phyloP scores from a whole-genome alignment of 2,113 vertebrate species.

The Ceyx cyanopectus region DNA sequence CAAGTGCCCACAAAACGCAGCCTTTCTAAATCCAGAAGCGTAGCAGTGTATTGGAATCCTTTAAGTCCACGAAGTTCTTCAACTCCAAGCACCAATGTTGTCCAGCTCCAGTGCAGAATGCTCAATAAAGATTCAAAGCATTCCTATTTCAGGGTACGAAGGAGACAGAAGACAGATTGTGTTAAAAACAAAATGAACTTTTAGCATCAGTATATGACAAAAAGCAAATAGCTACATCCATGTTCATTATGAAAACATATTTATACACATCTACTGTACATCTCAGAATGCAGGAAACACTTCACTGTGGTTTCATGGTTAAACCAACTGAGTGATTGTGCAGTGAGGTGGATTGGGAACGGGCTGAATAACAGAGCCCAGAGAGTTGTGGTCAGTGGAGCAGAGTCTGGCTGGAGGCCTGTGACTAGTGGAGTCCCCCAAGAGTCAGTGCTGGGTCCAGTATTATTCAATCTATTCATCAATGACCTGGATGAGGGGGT shows the following conservation, averaged over 20 bases:
- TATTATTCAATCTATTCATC: too few relatives aligned
- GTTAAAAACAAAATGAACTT: not conserved
- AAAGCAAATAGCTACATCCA: not conserved
- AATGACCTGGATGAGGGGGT: too few relatives aligned
- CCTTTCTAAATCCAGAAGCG: slow-evolving; percentile 94
- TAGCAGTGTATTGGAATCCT: slow-evolving; percentile 98
- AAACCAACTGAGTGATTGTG: not conserved
- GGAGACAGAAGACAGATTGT: not conserved
- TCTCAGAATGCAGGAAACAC: not conserved
- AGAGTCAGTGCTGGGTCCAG: too few relatives aligned
- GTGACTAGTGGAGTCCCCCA: too few relatives aligned
- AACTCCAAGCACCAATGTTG: slow-evolving; percentile 94
- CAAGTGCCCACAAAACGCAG: slow-evolving; percentile 96
- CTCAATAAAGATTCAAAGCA: slow-evolving; percentile 97
- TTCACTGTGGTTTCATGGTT: not conserved
- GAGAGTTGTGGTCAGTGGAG: too few relatives aligned
- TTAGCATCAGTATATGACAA: not conserved
- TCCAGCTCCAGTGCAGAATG: slow-evolving; percentile 99
- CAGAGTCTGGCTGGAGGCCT: too few relatives aligned
- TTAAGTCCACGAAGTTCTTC: slow-evolving; percentile 96
- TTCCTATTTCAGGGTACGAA: slow-evolving; percentile 79
- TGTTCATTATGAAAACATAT: not conserved
- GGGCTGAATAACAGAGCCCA: too few relatives aligned
- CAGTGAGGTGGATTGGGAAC: too few relatives aligned
- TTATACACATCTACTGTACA: not conserved